Evolutionary conservation across 2,888 invertebrate genomes (phyloP), one percentile per base, ranked within the genome.

Genomic region (Oxytorus armatus): DNA sequence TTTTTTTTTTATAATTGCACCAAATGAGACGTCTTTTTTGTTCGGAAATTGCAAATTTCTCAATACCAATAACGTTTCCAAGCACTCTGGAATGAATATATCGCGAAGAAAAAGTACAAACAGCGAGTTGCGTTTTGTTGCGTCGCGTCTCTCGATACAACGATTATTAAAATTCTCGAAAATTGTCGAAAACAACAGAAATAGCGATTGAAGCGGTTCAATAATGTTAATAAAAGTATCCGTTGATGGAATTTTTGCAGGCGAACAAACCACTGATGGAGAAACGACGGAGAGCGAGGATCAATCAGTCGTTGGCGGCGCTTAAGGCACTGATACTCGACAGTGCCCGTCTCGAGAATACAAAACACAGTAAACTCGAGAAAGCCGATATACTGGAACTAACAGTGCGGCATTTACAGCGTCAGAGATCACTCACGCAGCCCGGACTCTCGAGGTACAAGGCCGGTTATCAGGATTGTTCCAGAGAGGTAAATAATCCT

Each of bases 341-440:
- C 92, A 94, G 95, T 77, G 95, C 95, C 49, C 94, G 95, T 90
- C 93, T 92, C 86, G 94, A 93, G 93, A 94, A 94, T 90, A 95
- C 95, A 65, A 95, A 95, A 88, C 96, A 96, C 90, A 95, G 96
- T 81, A 97, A 97, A 92, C 93, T 97, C 90, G 97, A 97, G 92
- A 97, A 97, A 90, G 96, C 96, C 1, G 97, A 97, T 92, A 97
- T 97, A 85, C 92, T 97, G 82, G 97, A 97, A 92, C 93, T 97
- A 90, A 96, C 97, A 1, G 97, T 97, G 63, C 93, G 96, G 77
- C 96, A 97, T 91, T 94, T 97, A 84, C 96, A 96, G 90, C 92
- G 95, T 84, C 96, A 96, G 89, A 94, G 96, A 83, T 95, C 95
- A 83, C 92, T 95, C 39, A 95, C 95, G 83, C 94, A 94, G 84